These are phyloP conservation scores for Nesogale talazaci DNA, from an alignment of 2,113 vertebrate genomes.

Conservation along the genomic window DNA sequence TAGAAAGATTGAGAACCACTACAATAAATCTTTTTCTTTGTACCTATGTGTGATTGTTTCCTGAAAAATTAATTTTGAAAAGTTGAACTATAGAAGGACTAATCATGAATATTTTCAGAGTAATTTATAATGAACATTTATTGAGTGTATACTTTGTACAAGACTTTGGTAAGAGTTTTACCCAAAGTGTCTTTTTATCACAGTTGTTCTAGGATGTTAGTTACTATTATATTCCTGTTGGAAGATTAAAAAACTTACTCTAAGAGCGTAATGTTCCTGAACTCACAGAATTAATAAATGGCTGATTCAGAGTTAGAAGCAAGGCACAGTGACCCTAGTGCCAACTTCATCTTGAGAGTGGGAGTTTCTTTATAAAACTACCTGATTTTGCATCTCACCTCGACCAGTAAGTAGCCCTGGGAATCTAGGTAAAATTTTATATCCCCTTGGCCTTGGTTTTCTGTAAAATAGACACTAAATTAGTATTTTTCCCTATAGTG, in stretches of 20 bases:
- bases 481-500: not conserved
- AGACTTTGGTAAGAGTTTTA: not conserved
- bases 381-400: not conserved
- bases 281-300: slow-evolving; percentile 18
- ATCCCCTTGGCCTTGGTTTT: slow-evolving; percentile 15
- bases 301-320: not conserved
- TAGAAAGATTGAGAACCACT: too few species aligned
- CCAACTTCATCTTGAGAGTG: not conserved
- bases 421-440: not conserved
- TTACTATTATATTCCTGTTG: not conserved
- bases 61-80: not conserved
- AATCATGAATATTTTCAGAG: not conserved
- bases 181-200: not conserved
- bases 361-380: not conserved
- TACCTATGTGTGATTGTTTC: not conserved
- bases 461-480: slow-evolving; percentile 15
- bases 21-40: not conserved
- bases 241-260: not conserved
- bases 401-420: not conserved
- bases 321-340: not conserved
- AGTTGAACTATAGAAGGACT: not conserved
- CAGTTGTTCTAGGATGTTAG: not conserved
- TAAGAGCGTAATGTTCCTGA: not conserved
- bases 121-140: not conserved
- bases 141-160: too few species aligned